phyloP scores from a whole-genome alignment of 2,113 vertebrate genomes.

The Tetrax tetrax region DNA sequence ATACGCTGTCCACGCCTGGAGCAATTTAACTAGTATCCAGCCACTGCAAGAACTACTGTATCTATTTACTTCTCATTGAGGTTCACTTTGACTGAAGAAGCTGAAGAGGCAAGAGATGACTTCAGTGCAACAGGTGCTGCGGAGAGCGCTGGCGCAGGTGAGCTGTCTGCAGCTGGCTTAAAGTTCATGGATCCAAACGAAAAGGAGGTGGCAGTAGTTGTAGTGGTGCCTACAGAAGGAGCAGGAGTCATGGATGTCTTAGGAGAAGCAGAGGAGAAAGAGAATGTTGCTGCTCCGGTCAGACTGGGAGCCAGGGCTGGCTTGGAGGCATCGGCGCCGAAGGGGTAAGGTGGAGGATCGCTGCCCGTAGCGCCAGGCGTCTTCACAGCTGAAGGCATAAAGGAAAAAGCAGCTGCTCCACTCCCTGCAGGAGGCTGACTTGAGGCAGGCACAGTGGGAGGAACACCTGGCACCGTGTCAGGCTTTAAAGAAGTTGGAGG shows the following conservation, averaged over 20 bases:
- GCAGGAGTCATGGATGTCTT: conserved; percentile 32
- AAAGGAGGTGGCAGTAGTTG: conserved; percentile 29
- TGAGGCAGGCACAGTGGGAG: not conserved
- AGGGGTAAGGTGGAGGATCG: not conserved
- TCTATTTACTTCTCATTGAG: conserved; percentile 91
- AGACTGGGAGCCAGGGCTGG: conserved; percentile 10
- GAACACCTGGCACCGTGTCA: not conserved
- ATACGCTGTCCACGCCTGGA: not conserved
- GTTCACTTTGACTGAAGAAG: conserved; percentile 83
- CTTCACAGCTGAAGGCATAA: conserved; percentile 57
- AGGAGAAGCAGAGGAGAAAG: conserved; percentile 69
- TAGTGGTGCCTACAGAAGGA: not conserved
- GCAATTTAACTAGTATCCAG: not conserved
- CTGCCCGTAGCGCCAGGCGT: not conserved
- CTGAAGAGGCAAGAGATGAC: conserved; percentile 51
- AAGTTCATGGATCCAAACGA: conserved; percentile 72
- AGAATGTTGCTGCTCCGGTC: conserved; percentile 58
- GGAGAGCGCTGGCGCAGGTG: not conserved
- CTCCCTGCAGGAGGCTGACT: conserved; percentile 23
- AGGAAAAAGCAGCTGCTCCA: conserved; percentile 46
- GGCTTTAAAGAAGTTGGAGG: conserved; percentile 52
- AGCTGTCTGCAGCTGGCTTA: conserved; percentile 70
- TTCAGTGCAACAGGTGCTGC: conserved; percentile 55
- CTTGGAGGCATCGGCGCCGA: conserved; percentile 35
- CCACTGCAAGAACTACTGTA: not conserved